Percentiles rank a stretch among this genome's conserved stretches.
These are phyloP conservation scores for Coecobrya sp. DNA, from an alignment of 2,888 invertebrate species.

Conservation along the genomic window DNA sequence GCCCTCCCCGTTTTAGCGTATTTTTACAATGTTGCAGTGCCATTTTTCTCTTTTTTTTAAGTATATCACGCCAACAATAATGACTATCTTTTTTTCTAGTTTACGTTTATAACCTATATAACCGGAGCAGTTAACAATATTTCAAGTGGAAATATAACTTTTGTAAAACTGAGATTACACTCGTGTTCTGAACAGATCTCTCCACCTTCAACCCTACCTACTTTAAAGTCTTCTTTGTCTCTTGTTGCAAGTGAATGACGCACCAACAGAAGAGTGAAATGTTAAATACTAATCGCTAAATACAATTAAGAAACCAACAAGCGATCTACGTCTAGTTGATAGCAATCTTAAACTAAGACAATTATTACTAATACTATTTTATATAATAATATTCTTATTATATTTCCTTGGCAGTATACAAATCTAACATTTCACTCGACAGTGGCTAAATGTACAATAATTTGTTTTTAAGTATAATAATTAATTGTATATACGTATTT, in stretches of 20 bases:
- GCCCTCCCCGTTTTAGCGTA: slow-evolving; percentile 62
- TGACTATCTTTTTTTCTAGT: background rate
- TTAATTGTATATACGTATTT: too few species aligned
- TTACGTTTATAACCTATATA: background rate
- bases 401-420: background rate
- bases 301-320: too few species aligned
- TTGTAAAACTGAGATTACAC: background rate
- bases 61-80: background rate
- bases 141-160: background rate
- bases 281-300: too few species aligned
- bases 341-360: too few species aligned
- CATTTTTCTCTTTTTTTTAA: slow-evolving; percentile 31
- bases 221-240: background rate
- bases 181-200: background rate
- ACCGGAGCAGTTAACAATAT: background rate
- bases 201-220: background rate
- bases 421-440: background rate
- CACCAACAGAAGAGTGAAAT: too few species aligned
- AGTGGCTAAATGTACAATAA: too few species aligned
- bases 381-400: too few species aligned
- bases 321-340: too few species aligned
- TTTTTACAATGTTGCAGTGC: slow-evolving; percentile 72
- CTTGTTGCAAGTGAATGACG: background rate
- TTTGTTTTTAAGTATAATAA: too few species aligned
- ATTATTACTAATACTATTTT: too few species aligned